Evolutionary conservation across 1,140 invertebrate species (phyloP), one percentile per base, ranked within the genome.

Genomic region (Harlomillsia oculata): DNA sequence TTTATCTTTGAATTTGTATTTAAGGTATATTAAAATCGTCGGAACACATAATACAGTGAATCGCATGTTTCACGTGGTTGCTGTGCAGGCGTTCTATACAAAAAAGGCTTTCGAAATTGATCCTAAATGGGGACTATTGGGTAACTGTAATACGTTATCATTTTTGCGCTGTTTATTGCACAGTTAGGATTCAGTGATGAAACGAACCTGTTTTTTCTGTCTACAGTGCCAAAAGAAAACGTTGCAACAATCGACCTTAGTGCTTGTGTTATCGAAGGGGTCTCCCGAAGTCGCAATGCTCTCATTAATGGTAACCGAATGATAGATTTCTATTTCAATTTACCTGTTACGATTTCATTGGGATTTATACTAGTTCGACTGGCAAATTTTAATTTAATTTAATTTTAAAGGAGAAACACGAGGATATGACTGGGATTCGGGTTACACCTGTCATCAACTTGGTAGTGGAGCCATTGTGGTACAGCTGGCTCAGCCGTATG

Each of bases 371-470:
- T 58, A 32, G 39, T 50, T 21, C 44, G 23, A 48, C 28, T 34
- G 29, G 14, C n/a, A 23, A 29, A 36, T 46, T 58, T 45, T 44
- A 30, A 51, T 45, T 34, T 43, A 43, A n/a, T 46, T 59, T 37
- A 28, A 41, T 48, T 48, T 16, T 52, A 26, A 32, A 63, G 56
- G 93, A 3, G 89, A 98, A 68, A 89, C 80, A 26, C 80, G 84
- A 62, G 84, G 88, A 70, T 99, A 99, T 74, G 92, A 98, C 76
- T 98, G 94, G 94, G 94, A 99, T 21, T 34, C 23, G 14, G 92
- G 96, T 43, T 99, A 98, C 72, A 98, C 94, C 2, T 98, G 94
- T 72, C 96, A 99, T 78, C 95, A 99, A 74, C 75, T 99, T 34
- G 93, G 94, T 60, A 92, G 86, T 67, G 94, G 95, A 28, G 81